These are phyloP conservation scores for Patiria pectinifera DNA, from an alignment of 53 echinoderm and acorn worm species.

Conservation along the genomic window DNA sequence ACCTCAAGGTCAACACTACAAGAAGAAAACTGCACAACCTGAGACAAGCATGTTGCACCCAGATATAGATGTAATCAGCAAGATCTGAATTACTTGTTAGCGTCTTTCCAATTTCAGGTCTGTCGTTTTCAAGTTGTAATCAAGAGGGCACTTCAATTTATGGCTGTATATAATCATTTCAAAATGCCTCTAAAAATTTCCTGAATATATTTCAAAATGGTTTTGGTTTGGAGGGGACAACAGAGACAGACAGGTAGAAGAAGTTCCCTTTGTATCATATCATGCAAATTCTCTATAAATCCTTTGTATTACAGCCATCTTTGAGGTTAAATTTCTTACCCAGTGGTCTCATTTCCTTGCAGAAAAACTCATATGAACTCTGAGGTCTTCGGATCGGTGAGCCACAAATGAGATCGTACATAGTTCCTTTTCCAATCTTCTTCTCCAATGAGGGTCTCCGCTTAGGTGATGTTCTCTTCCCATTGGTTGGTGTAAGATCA, in stretches of 20 bases:
- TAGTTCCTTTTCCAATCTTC: slow-evolving; percentile 65
- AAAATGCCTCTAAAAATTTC: not conserved
- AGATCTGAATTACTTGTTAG: too few species aligned
- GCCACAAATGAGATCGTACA: slow-evolving; percentile 78
- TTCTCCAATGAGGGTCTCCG: slow-evolving; percentile 64
- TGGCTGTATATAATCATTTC: not conserved
- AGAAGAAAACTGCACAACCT: too few species aligned
- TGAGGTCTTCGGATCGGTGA: slow-evolving; percentile 76
- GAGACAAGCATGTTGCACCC: too few species aligned
- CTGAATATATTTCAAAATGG: not conserved
- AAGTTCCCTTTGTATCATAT: too few species aligned
- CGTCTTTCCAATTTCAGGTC: too few species aligned
- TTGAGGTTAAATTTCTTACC: slow-evolving; percentile 57
- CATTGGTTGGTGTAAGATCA: slow-evolving; percentile 29
- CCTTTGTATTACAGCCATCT: not conserved
- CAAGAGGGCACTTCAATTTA: too few species aligned
- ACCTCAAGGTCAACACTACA: too few species aligned
- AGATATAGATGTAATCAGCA: too few species aligned
- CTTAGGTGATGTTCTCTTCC: slow-evolving; percentile 58
- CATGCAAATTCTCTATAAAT: not conserved
- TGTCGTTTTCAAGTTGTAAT: too few species aligned
- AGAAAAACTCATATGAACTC: slow-evolving; percentile 76
- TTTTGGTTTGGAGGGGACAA: too few species aligned
- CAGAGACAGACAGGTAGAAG: too few species aligned
- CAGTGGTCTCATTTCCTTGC: slow-evolving; percentile 76